Conservation (phyloP, 2,797 vertebrate species). For the Miichthys miiuy region DNA sequence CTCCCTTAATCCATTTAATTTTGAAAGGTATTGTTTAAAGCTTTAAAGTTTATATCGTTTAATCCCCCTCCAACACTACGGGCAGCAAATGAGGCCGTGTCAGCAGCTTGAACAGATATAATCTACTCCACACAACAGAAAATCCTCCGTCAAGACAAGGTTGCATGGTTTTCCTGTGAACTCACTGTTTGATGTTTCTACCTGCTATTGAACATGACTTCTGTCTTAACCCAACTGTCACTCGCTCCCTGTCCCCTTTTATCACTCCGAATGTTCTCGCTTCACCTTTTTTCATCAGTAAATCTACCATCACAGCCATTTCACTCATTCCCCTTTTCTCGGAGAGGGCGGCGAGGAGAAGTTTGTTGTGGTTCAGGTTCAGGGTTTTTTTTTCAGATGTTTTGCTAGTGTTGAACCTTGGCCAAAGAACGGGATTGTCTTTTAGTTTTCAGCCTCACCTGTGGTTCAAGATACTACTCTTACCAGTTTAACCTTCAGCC, state of each 20-base stretch:
- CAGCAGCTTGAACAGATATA: slow-evolving; percentile 85
- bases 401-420: slow-evolving; percentile 18
- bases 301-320: slow-evolving; percentile 80
- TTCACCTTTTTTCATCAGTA: slow-evolving; percentile 82
- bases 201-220: slow-evolving; percentile 88
- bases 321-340: slow-evolving; percentile 63
- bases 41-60: slow-evolving; percentile 90
- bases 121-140: slow-evolving; percentile 87
- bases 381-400: neutral
- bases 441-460: slow-evolving; percentile 28
- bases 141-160: slow-evolving; percentile 87
- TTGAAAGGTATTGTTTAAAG: slow-evolving; percentile 90
- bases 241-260: slow-evolving; percentile 88
- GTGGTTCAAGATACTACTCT: slow-evolving; percentile 31
- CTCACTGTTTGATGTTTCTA: slow-evolving; percentile 88
- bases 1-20: slow-evolving; percentile 88
- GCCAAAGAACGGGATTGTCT: slow-evolving; percentile 28
- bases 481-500: slow-evolving; percentile 6
- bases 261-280: slow-evolving; percentile 84
- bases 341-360: slow-evolving; percentile 37
- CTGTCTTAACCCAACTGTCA: slow-evolving; percentile 89
- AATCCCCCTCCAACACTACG: slow-evolving; percentile 86
- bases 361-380: slow-evolving; percentile 63
- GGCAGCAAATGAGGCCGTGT: slow-evolving; percentile 86
- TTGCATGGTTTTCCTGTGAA: slow-evolving; percentile 86